Percentiles rank a stretch among this genome's conserved stretches.
These are phyloP conservation scores for Agrypnus murinus DNA, from an alignment of 2,888 invertebrate genomes.

Conservation along the genomic window DNA sequence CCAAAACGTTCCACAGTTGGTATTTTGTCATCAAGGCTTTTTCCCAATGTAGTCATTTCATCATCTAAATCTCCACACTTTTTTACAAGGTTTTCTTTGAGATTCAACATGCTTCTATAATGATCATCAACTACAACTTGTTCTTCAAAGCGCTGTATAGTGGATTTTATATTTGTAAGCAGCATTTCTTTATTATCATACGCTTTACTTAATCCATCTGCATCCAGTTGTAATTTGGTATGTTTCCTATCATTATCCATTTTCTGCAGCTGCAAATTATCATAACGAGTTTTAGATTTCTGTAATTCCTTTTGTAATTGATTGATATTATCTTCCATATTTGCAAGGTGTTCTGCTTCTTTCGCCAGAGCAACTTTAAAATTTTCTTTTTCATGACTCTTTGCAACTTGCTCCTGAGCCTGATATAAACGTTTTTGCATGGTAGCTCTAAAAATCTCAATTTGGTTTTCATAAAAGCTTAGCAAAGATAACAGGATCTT, in stretches of 20 bases:
- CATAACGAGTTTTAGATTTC: constrained; percentile 4
- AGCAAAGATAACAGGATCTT: constrained; percentile 5
- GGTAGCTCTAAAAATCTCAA: neutral
- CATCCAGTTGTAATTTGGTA: neutral
- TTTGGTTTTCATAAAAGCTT: constrained; percentile 11
- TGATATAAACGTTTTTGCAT: neutral
- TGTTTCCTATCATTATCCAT: neutral
- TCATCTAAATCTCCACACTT: neutral
- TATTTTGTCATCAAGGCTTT: constrained; percentile 2
- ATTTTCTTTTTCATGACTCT: neutral
- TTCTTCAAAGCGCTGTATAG: constrained; percentile 22
- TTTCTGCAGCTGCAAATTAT: constrained; percentile 7
- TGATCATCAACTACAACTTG: constrained; percentile 25
- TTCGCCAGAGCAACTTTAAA: neutral
- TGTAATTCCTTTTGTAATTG: constrained; percentile 8
- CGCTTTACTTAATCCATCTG: neutral
- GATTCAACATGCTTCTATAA: constrained; percentile 1
- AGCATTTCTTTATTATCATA: constrained; percentile 16
- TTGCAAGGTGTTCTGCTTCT: constrained; percentile 9
- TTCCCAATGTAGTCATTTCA: neutral
- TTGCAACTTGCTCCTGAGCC: neutral
- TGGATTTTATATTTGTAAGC: constrained; percentile 21
- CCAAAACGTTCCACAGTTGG: constrained; percentile 25
- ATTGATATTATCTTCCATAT: neutral
- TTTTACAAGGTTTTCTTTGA: constrained; percentile 11